A percentile compares a stretch with the other conserved stretches of the same genome.
Evolutionary conservation across 2,797 vertebrate genomes (phyloP).

Genomic region (Artibeus jamaicensis): DNA sequence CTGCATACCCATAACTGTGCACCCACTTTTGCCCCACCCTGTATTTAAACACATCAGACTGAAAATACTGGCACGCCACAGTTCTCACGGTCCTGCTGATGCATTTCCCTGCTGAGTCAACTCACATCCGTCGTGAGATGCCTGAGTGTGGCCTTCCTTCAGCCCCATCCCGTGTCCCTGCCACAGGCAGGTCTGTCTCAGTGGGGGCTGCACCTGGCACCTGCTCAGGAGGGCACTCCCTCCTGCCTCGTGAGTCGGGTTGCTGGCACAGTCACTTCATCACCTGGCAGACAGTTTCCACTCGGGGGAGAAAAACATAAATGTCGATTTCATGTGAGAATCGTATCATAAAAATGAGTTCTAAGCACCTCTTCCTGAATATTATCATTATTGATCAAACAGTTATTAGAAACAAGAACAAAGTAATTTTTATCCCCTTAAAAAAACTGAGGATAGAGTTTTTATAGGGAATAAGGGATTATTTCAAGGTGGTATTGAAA

Average conservation of each 20-base stretch:
- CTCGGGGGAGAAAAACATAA: slow-evolving; percentile 67
- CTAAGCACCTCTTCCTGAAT: slow-evolving; percentile 62
- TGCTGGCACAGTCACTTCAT: slow-evolving; percentile 65
- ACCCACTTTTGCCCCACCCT: not conserved
- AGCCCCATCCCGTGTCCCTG: slow-evolving; percentile 38
- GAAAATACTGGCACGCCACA: not conserved
- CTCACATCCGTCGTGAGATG: slow-evolving; percentile 12
- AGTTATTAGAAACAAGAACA: slow-evolving; percentile 76
- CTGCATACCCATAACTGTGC: not conserved
- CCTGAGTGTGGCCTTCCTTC: not conserved
- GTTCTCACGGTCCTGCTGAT: not conserved
- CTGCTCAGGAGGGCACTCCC: slow-evolving; percentile 16
- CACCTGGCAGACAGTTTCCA: slow-evolving; percentile 65
- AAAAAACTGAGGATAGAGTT: slow-evolving; percentile 71
- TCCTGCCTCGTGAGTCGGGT: slow-evolving; percentile 66
- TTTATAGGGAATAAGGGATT: slow-evolving; percentile 53
- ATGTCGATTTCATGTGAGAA: slow-evolving; percentile 65
- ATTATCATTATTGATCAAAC: slow-evolving; percentile 70
- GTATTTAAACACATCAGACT: not conserved
- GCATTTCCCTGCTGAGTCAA: not conserved
- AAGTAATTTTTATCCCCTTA: slow-evolving; percentile 77
- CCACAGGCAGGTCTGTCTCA: not conserved
- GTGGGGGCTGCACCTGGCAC: slow-evolving; percentile 26
- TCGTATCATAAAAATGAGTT: slow-evolving; percentile 63
- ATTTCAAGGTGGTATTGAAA: slow-evolving; percentile 60